Base-by-base conservation (phyloP, 1,140 invertebrate species). In the Sycophaga agraensis region DNA sequence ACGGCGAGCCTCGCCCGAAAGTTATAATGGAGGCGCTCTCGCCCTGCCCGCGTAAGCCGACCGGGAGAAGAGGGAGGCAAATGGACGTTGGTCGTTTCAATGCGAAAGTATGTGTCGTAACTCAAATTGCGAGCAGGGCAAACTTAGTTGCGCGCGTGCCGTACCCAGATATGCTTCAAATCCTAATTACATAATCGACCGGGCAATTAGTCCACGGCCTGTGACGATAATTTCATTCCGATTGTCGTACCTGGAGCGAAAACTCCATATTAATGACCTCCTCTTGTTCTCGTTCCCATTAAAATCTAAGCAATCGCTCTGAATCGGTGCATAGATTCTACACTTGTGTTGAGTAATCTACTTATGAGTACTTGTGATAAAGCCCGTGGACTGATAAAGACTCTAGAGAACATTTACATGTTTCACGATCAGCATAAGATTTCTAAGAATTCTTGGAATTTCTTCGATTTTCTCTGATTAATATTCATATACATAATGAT, bases 1-100 rank as follows among this genome's bases (percentile, higher is more conserved):
- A 35, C 14, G 24, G n/a, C 19, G 12, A 28, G 28, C 16, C n/a
- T 21, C 5, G 12, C 37, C 16, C 43, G 59, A n/a, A 70, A 70
- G 67, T 70, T 70, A 64, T 67, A 70, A 67, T 68, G 62, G 56
- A 67, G 66, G 55, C 54, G 64, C 57, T 59, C 26, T 3, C 37
- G 34, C 24, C 17, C 8, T 17, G 22, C 7, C 19, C n/a, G 28
- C 12, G 17, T 34, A 9, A 9, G 54, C n/a, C 21, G 1, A 26
- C 12, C 26, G 19, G 43, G 14, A 35, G 34, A 34, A 40, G 39
- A 17, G 39, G 26, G 58, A 53, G 24, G 43, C 37, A 62, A 62
- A 56, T 49, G 46, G 37, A 62, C 60, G 43, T 8, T 46, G 60
- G 60, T 43, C 40, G 53, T 50, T 56, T 42, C 50, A 39, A 48